phyloP scores from a whole-genome alignment of 2,888 invertebrate genomes.

The Erpobdella octoculata region DNA sequence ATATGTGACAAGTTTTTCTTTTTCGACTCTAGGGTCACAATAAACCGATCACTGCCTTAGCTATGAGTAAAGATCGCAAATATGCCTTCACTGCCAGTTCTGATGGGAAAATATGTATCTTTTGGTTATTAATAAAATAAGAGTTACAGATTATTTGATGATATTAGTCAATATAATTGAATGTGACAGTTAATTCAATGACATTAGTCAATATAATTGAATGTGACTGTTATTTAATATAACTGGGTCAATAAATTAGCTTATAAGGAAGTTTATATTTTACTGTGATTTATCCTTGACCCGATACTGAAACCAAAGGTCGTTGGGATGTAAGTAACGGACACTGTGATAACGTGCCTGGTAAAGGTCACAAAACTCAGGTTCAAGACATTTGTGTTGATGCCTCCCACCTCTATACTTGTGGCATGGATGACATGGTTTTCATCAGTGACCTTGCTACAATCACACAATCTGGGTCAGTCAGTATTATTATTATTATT shows the following conservation, averaged over 20 bases:
- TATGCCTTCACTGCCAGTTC: slow-evolving; percentile 84
- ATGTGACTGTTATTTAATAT: not conserved
- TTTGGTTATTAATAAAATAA: slow-evolving; percentile 31
- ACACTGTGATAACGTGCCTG: slow-evolving; percentile 59
- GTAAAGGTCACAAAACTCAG: slow-evolving; percentile 84
- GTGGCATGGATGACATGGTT: slow-evolving; percentile 87
- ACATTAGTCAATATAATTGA: not conserved
- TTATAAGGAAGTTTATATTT: not conserved
- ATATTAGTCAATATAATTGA: not conserved
- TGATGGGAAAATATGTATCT: slow-evolving; percentile 73
- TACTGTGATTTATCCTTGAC: not conserved
- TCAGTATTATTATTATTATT: slow-evolving; percentile 5
- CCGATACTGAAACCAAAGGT: no score
- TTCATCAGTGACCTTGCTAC: slow-evolving; percentile 53
- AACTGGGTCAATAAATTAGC: not conserved
- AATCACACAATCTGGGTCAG: slow-evolving; percentile 59
- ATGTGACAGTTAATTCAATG: not conserved
- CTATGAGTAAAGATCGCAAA: slow-evolving; percentile 60
- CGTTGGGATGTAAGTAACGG: slow-evolving; percentile 58
- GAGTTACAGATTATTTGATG: not conserved
- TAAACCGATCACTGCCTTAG: slow-evolving; percentile 87
- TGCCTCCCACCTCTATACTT: slow-evolving; percentile 67
- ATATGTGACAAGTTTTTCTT: not conserved
- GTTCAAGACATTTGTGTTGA: slow-evolving; percentile 75
- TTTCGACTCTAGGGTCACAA: slow-evolving; percentile 72